Conservation (phyloP, 2,797 vertebrate species). For the Xiphophorus birchmanni region DNA sequence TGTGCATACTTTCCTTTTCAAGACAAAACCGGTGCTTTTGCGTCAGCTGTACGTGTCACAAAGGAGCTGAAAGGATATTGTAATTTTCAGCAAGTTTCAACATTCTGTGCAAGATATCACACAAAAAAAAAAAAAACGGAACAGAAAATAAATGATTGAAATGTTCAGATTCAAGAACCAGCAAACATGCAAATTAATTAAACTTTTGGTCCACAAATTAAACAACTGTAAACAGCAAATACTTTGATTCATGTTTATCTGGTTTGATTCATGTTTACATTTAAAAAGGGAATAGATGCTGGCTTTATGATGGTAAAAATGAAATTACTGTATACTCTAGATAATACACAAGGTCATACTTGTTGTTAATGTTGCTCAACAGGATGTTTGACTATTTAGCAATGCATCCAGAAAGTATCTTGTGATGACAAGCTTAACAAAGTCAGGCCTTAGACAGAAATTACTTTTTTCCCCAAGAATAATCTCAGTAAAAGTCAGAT, state of each 20-base stretch:
- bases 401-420: not conserved
- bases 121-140: not conserved
- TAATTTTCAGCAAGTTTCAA: conserved; percentile 26
- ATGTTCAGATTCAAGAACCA: not conserved
- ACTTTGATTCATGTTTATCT: not conserved
- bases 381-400: not conserved
- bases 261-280: not conserved
- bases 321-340: not conserved
- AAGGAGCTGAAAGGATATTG: conserved; percentile 36
- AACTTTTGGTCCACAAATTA: not conserved
- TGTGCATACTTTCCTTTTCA: conserved; percentile 65
- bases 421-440: not conserved
- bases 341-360: not conserved
- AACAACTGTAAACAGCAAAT: not conserved
- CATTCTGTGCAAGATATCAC: not conserved
- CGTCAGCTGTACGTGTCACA: conserved; percentile 24
- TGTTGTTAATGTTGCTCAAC: not conserved
- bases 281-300: not conserved
- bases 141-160: not conserved
- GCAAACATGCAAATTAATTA: not conserved
- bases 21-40: conserved; percentile 25
- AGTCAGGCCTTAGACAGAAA: not conserved
- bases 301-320: not conserved
- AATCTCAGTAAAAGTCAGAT: not conserved
- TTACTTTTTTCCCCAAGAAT: not conserved